Percentiles rank a stretch among this genome's conserved stretches.
These are phyloP conservation scores for Cerastis rubricosa DNA, from an alignment of 2,888 invertebrate species.

Conservation along the genomic window DNA sequence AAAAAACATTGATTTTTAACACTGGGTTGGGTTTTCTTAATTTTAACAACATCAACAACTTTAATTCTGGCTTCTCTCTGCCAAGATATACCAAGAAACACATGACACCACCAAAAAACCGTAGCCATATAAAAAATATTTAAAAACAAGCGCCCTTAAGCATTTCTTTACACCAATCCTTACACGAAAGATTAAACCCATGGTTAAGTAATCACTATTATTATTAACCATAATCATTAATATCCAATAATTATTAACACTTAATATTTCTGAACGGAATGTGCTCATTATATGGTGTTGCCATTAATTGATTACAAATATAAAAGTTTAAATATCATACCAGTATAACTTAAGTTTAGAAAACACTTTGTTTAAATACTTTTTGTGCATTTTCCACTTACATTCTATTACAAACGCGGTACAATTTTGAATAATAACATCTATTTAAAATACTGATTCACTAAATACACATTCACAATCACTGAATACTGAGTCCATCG, in stretches of 20 bases:
- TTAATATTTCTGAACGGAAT: slow-evolving; percentile 87
- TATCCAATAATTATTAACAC: slow-evolving; percentile 78
- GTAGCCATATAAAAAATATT: slow-evolving; percentile 56
- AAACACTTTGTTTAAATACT: slow-evolving; percentile 81
- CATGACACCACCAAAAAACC: slow-evolving; percentile 38
- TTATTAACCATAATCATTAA: slow-evolving; percentile 67
- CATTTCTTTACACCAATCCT: slow-evolving; percentile 68
- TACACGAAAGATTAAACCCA: slow-evolving; percentile 66
- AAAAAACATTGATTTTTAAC: slow-evolving; percentile 8
- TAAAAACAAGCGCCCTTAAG: slow-evolving; percentile 65
- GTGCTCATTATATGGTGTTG: slow-evolving; percentile 85
- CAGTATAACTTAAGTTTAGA: slow-evolving; percentile 80
- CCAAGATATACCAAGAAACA: slow-evolving; percentile 51
- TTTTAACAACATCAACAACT: slow-evolving; percentile 13
- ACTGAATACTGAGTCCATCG: slow-evolving; percentile 52
- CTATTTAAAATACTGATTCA: slow-evolving; percentile 82
- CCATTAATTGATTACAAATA: slow-evolving; percentile 80
- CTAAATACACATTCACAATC: slow-evolving; percentile 37
- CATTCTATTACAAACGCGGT: slow-evolving; percentile 78
- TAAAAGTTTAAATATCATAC: slow-evolving; percentile 75
- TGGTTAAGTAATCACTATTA: slow-evolving; percentile 77
- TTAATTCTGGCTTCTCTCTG: slow-evolving; percentile 9
- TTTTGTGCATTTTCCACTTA: slow-evolving; percentile 88
- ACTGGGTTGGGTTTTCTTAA: slow-evolving; percentile 17
- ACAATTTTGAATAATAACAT: slow-evolving; percentile 75